A percentile compares a stretch with the other conserved stretches of the same genome.
phyloP scores from a whole-genome alignment of 2,888 invertebrate species.

The Hymenopus coronatus region DNA sequence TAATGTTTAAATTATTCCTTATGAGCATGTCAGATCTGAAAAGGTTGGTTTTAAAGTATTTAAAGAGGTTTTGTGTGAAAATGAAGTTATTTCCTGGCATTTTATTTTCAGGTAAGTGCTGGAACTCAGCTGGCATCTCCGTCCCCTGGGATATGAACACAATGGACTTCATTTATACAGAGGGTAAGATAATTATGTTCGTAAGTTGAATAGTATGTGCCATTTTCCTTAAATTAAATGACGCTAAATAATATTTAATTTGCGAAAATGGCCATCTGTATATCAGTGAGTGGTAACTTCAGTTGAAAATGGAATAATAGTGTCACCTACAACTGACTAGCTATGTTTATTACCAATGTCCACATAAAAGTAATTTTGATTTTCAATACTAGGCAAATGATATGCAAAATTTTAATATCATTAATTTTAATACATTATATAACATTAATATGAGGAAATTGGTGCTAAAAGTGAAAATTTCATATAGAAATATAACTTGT shows the following conservation, averaged over 20 bases:
- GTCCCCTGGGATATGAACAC: constrained; percentile 33
- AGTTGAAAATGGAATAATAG: neutral
- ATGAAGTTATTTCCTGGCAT: constrained; percentile 1
- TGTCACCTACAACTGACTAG: neutral
- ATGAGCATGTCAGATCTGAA: too few relatives aligned
- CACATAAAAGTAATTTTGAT: neutral
- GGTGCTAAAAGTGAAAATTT: neutral
- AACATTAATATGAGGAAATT: neutral
- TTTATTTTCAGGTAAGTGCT: constrained; percentile 35
- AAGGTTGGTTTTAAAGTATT: neutral
- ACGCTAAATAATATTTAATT: neutral
- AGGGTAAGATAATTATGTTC: constrained; percentile 30
- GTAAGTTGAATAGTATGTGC: neutral
- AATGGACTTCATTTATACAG: constrained; percentile 33
- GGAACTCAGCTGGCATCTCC: constrained; percentile 32
- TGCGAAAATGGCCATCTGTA: neutral
- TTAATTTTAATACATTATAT: too few relatives aligned
- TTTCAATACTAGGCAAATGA: neutral
- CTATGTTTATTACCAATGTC: neutral
- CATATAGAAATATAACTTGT: too few relatives aligned
- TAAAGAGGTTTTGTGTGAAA: neutral
- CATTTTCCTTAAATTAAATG: neutral
- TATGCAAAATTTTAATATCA: neutral
- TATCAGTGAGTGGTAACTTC: neutral
- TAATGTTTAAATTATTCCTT: too few relatives aligned